Evolutionary conservation across 2,888 invertebrate species (phyloP).

Genomic region (Bellardia pandia): DNA sequence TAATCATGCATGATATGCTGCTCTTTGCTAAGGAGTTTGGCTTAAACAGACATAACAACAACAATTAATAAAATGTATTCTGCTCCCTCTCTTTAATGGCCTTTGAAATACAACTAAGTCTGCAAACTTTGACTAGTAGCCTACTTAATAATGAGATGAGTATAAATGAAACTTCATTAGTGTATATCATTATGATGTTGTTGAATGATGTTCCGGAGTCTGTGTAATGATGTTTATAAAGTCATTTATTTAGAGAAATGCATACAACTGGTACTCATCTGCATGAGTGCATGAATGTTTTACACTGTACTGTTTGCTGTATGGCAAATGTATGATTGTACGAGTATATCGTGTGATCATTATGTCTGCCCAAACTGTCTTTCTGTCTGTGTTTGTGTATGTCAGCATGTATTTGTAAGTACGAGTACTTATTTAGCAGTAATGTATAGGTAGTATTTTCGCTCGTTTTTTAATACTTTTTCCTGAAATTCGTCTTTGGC

Average conservation of each 20-base stretch:
- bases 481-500: constrained; percentile 47
- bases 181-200: neutral
- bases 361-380: neutral
- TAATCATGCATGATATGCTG: constrained; percentile 7
- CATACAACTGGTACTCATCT: constrained; percentile 10
- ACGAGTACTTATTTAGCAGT: constrained; percentile 37
- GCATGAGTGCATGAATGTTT: neutral
- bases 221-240: constrained; percentile 20
- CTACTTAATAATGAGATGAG: constrained; percentile 55
- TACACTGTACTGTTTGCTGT: too few species aligned
- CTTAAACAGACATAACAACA: constrained; percentile 11
- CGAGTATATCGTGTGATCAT: neutral
- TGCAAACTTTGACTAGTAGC: constrained; percentile 47
- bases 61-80: constrained; percentile 9
- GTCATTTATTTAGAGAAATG: constrained; percentile 21
- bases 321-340: constrained; percentile 14
- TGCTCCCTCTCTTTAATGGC: neutral
- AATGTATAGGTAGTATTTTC: constrained; percentile 10
- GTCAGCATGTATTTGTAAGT: neutral
- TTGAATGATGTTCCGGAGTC: constrained; percentile 20
- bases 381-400: neutral
- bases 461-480: neutral
- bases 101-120: neutral
- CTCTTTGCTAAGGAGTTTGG: constrained; percentile 1
- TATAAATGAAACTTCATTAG: constrained; percentile 35